phyloP scores from a whole-genome alignment of 2,113 vertebrate species.

The Mus pahari region DNA sequence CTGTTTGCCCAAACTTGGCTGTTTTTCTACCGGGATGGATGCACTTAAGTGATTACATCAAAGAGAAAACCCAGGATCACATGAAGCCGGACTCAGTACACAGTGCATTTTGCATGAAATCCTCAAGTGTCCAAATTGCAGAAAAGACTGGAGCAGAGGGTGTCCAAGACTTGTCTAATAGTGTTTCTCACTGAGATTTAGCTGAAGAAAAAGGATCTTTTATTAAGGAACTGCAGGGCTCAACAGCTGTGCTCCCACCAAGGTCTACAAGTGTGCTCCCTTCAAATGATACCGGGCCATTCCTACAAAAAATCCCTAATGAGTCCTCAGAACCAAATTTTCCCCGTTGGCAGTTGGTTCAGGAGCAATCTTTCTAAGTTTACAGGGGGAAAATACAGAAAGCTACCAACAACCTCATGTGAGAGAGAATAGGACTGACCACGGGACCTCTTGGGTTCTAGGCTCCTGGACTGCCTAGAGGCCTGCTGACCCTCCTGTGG shows the following conservation, averaged over 20 bases:
- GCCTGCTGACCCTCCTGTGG: background rate
- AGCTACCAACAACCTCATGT: background rate
- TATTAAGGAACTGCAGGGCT: slow-evolving; percentile 66
- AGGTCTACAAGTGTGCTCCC: slow-evolving; percentile 62
- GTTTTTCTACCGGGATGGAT: slow-evolving; percentile 54
- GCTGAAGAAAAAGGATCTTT: slow-evolving; percentile 70
- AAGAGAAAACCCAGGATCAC: slow-evolving; percentile 21
- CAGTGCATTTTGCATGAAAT: slow-evolving; percentile 59
- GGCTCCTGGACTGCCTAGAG: background rate
- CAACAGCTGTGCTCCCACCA: slow-evolving; percentile 66
- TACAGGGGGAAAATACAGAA: background rate
- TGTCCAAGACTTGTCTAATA: background rate
- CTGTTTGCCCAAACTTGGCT: slow-evolving; percentile 63
- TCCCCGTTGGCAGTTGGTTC: slow-evolving; percentile 55
- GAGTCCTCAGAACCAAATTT: slow-evolving; percentile 44
- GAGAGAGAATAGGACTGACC: background rate
- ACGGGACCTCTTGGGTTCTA: background rate
- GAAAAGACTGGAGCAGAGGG: background rate
- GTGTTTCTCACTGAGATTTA: slow-evolving; percentile 63
- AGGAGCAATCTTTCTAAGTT: slow-evolving; percentile 41
- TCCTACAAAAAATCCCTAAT: slow-evolving; percentile 50
- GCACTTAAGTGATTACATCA: slow-evolving; percentile 1
- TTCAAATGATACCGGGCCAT: slow-evolving; percentile 38
- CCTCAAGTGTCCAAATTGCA: slow-evolving; percentile 68
- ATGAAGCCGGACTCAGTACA: slow-evolving; percentile 29